These are phyloP conservation scores for Cotesia glomerata DNA, from an alignment of 1,140 invertebrate species.

Conservation along the genomic window DNA sequence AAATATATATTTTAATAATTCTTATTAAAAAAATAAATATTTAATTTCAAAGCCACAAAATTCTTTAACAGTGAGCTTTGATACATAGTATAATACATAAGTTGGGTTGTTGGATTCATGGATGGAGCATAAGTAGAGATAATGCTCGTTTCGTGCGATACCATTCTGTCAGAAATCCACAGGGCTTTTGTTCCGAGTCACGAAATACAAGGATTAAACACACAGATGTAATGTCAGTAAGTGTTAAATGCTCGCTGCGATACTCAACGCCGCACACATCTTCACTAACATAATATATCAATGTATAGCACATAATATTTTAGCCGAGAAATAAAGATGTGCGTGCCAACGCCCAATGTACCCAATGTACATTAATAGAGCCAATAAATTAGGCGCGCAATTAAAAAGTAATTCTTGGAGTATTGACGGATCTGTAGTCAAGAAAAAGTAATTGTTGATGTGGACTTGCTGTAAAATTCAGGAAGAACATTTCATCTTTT, in stretches of 20 bases:
- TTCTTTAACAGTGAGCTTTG: too few relatives aligned
- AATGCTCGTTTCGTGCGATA: conserved; percentile 63
- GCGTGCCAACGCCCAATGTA: conserved; percentile 19
- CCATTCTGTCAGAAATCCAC: conserved; percentile 62
- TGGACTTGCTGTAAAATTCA: conserved; percentile 33
- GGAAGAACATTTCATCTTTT: conserved; percentile 51
- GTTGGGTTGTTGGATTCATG: neutral
- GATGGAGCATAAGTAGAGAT: conserved; percentile 49
- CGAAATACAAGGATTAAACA: conserved; percentile 62
- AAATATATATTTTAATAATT: too few relatives aligned
- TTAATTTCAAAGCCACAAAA: too few relatives aligned
- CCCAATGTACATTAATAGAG: neutral
- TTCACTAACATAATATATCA: too few relatives aligned
- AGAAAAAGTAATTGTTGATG: neutral
- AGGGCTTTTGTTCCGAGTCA: conserved; percentile 61
- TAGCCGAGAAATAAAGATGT: neutral
- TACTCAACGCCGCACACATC: too few relatives aligned
- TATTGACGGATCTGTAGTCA: too few relatives aligned
- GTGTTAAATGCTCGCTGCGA: conserved; percentile 33
- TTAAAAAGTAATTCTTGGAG: too few relatives aligned
- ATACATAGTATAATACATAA: too few relatives aligned
- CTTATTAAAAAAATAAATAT: too few relatives aligned
- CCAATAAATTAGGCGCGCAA: conserved; percentile 6
- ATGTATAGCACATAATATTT: too few relatives aligned
- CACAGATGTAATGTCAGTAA: conserved; percentile 37